Percentiles rank a stretch among this genome's conserved stretches.
Evolutionary conservation across 1,140 invertebrate genomes (phyloP).

Genomic region (Oncopodura yosiiana): DNA sequence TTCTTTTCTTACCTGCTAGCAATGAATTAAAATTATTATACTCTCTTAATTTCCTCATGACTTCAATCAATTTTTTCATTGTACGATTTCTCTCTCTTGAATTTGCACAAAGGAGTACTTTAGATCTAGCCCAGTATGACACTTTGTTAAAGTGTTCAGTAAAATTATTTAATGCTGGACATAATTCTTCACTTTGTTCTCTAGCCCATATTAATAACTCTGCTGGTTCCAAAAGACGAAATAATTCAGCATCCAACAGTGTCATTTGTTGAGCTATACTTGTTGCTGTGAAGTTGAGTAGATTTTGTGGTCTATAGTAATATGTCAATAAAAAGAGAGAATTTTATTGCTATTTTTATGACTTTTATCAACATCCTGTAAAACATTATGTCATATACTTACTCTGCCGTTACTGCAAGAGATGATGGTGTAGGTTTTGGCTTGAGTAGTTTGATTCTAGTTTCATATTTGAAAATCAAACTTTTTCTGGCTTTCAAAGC

Average conservation of each 20-base stretch:
- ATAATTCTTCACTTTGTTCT: constrained; percentile 92
- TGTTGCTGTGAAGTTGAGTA: constrained; percentile 87
- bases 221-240: constrained; percentile 92
- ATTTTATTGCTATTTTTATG: background rate
- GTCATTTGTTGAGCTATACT: constrained; percentile 97
- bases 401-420: constrained; percentile 39
- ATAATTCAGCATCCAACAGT: constrained; percentile 84
- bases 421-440: constrained; percentile 43
- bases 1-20: too few relatives aligned
- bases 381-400: constrained; percentile 32
- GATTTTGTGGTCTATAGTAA: constrained; percentile 52
- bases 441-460: constrained; percentile 50
- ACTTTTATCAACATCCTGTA: background rate
- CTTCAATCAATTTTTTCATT: constrained; percentile 94
- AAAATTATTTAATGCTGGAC: constrained; percentile 91
- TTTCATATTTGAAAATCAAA: constrained; percentile 82
- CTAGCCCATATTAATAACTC: constrained; percentile 94
- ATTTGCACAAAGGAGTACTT: constrained; percentile 67
- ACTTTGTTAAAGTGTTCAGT: constrained; percentile 99
- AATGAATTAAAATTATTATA: constrained; percentile 99
- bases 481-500: constrained; percentile 79
- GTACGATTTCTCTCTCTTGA: constrained; percentile 91
- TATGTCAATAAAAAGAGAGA: constrained; percentile 13
- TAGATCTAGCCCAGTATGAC: constrained; percentile 86
- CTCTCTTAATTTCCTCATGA: constrained; percentile 94